phyloP scores from a whole-genome alignment of 2,888 invertebrate genomes.

The Arge pagana region DNA sequence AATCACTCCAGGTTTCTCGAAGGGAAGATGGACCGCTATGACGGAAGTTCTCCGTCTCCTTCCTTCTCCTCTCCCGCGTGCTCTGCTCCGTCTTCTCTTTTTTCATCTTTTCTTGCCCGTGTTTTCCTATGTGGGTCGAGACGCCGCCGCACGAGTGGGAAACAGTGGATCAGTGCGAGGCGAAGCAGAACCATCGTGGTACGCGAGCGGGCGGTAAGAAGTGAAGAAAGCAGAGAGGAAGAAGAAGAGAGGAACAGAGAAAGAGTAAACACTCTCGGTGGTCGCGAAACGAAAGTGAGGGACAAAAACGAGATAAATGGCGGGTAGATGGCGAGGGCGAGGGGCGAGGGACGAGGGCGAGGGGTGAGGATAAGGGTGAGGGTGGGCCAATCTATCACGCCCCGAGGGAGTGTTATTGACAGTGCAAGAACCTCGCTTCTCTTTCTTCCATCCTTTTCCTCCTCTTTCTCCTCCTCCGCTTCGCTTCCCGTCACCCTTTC shows the following conservation, averaged over 20 bases:
- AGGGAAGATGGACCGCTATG: neutral
- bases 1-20: conserved; percentile 8
- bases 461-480: conserved; percentile 24
- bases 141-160: too few relatives aligned
- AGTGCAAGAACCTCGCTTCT: conserved; percentile 48
- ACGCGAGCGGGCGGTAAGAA: too few relatives aligned
- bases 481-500: neutral
- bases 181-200: too few relatives aligned
- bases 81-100: neutral
- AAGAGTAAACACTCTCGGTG: conserved; percentile 49
- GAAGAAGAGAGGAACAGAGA: conserved; percentile 28
- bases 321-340: conserved; percentile 46
- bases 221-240: conserved; percentile 1
- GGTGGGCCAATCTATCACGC: conserved; percentile 55
- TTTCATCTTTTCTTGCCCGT: neutral
- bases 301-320: conserved; percentile 57
- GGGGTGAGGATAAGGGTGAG: conserved; percentile 33
- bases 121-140: too few relatives aligned
- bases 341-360: conserved; percentile 1
- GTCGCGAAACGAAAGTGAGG: conserved; percentile 50
- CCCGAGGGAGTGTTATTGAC: conserved; percentile 53
- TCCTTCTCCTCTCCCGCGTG: neutral
- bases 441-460: conserved; percentile 22
- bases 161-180: too few relatives aligned
- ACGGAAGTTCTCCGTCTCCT: neutral